A percentile compares a stretch with the other conserved stretches of the same genome.
phyloP scores from a whole-genome alignment of 1,140 invertebrate species.

The Pentalonia nigronervosa region DNA sequence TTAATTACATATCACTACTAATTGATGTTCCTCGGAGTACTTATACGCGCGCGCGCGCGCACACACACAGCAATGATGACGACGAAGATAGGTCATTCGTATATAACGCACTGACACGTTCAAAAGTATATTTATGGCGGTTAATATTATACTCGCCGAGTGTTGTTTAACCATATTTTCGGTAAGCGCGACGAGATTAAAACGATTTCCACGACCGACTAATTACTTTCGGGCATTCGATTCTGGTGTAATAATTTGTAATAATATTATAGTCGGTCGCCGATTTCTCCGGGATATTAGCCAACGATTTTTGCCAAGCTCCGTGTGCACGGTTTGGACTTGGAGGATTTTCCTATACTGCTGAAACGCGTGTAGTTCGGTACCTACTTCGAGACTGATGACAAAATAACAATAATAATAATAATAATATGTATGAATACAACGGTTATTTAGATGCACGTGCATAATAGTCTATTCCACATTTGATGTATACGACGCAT shows the following conservation, averaged over 20 bases:
- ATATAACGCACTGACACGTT: not conserved
- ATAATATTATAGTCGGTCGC: not conserved
- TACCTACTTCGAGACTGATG: not conserved
- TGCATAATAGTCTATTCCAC: not conserved
- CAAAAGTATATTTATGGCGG: not conserved
- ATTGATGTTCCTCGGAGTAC: not conserved
- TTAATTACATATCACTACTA: conserved; percentile 15
- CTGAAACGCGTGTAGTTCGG: not conserved
- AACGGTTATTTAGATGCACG: not conserved
- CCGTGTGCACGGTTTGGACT: not conserved
- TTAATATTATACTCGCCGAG: not conserved
- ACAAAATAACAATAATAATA: not conserved
- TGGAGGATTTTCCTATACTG: not conserved
- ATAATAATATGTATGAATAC: not conserved
- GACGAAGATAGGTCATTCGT: not conserved
- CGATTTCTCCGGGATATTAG: not conserved
- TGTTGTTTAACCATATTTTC: conserved; percentile 16
- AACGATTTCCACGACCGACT: not conserved
- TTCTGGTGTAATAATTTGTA: not conserved
- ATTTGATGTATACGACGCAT: not conserved
- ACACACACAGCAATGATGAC: not conserved
- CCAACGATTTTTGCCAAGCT: conserved; percentile 4
- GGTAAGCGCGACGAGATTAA: not conserved
- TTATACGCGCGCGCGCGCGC: not conserved
- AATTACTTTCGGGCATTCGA: not conserved